Percentiles rank a stretch among this genome's conserved stretches.
Evolutionary conservation across 2,113 vertebrate species (phyloP).

Genomic region (Indri indri): DNA sequence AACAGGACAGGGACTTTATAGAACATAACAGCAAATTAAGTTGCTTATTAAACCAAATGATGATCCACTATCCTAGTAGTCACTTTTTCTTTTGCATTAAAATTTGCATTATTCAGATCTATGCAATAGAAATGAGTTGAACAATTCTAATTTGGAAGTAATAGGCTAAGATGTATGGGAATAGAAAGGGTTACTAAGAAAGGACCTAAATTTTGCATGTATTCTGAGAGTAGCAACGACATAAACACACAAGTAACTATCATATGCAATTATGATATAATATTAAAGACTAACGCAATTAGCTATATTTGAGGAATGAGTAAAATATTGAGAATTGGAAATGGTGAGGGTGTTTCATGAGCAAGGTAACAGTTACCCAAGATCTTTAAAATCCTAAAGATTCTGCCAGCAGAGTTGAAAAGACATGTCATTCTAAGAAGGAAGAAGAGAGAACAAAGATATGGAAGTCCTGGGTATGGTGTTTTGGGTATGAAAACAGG

Average conservation of each 20-base stretch:
- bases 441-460: background rate
- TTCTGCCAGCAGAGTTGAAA: background rate
- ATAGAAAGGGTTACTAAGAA: background rate
- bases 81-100: background rate
- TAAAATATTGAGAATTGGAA: constrained; percentile 24
- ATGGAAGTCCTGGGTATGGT: background rate
- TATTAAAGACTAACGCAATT: background rate
- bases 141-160: background rate
- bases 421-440: background rate
- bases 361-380: background rate
- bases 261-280: background rate
- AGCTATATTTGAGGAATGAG: background rate
- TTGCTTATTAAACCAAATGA: background rate
- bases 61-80: background rate
- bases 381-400: background rate
- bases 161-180: background rate
- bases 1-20: background rate
- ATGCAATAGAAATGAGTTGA: background rate
- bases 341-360: background rate
- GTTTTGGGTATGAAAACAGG: background rate
- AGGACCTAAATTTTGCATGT: background rate
- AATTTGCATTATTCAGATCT: background rate
- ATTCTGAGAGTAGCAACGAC: background rate
- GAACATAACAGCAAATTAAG: background rate
- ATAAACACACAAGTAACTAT: background rate